Evolutionary conservation across 2,888 invertebrate species (phyloP), one percentile per base, ranked within the genome.

Genomic region (Ornithoptera alexandrae): DNA sequence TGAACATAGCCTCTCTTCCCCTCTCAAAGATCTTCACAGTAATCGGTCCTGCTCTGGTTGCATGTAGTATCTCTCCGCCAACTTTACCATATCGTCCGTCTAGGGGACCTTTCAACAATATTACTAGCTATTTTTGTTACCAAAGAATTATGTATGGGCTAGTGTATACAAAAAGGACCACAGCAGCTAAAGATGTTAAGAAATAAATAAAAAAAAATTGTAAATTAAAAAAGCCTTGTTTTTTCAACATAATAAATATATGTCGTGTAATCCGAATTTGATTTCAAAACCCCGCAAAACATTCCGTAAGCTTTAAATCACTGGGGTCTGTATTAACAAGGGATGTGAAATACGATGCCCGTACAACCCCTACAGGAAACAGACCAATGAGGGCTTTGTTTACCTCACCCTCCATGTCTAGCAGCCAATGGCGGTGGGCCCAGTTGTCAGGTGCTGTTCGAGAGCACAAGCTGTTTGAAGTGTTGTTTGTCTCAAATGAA

Each of bases 271-370:
- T 72, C 67, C 63, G 59, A 60, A 71, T 62, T 46, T 30, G 46
- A 62, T 67, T 62, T 57, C 42, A 42, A 62, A 67, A 66, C 53
- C 71, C 72, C 67, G 69, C 71, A 72, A 73, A 30, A 73, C 74
- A 76, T 78, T 76, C 72, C 73, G 75, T 77, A 84, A 83, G 81
- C 83, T 79, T 75, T 87, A 88, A 88, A 89, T 88, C 88, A 88
- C 85, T 82, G 74, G 77, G 79, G 79, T 84, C 88, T 22, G 62
- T 87, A 84, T 87, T 87, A 84, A 82, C 81, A 79, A 77, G 89
- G 78, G 86, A 88, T 78, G 71, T 72, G 87, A 88, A 74, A 84
- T 84, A 80, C 67, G 61, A 73, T 15, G 67, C 58, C 65, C 71
- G 68, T 71, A 81, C 88, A 85, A 86, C 90, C 88, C 86, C 83